phyloP scores from a whole-genome alignment of 2,888 invertebrate genomes.

The Matsumyia berberina region DNA sequence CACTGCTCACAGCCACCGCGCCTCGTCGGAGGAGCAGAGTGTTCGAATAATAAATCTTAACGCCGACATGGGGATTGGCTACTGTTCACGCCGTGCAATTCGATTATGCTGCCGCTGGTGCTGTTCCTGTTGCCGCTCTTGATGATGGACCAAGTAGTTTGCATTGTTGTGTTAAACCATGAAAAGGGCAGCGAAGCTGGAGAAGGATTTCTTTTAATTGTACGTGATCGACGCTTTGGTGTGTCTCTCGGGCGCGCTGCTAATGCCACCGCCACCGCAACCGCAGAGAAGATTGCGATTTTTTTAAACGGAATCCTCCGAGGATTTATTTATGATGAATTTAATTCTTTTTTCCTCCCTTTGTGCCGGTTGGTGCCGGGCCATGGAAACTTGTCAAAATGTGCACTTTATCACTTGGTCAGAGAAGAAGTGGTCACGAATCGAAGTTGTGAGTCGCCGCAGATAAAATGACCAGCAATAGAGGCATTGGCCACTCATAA shows the following conservation, averaged over 20 bases:
- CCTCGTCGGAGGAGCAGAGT: conserved; percentile 8
- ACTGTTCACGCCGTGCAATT: conserved; percentile 70
- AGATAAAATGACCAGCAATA: too few species aligned
- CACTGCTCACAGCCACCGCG: background rate
- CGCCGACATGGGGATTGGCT: conserved; percentile 69
- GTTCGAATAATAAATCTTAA: conserved; percentile 71
- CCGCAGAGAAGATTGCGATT: conserved; percentile 63
- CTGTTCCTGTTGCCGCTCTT: background rate
- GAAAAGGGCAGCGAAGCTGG: conserved; percentile 16
- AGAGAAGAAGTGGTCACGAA: too few species aligned
- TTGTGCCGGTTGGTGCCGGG: background rate
- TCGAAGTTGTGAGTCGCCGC: too few species aligned
- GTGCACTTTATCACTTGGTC: too few species aligned
- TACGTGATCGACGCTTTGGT: conserved; percentile 76
- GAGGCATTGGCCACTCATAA: too few species aligned
- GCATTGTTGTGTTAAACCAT: conserved; percentile 69
- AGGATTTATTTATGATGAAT: conserved; percentile 54
- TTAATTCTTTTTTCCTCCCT: background rate
- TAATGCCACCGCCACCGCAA: conserved; percentile 63
- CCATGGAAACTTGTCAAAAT: too few species aligned
- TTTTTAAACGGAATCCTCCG: conserved; percentile 47
- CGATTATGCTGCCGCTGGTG: conserved; percentile 61
- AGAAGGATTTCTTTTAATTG: conserved; percentile 65
- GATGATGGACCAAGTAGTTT: conserved; percentile 36
- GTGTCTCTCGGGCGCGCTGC: conserved; percentile 39